These are phyloP conservation scores for Bos indicus DNA, from an alignment of 2,113 vertebrate genomes.

Conservation along the genomic window DNA sequence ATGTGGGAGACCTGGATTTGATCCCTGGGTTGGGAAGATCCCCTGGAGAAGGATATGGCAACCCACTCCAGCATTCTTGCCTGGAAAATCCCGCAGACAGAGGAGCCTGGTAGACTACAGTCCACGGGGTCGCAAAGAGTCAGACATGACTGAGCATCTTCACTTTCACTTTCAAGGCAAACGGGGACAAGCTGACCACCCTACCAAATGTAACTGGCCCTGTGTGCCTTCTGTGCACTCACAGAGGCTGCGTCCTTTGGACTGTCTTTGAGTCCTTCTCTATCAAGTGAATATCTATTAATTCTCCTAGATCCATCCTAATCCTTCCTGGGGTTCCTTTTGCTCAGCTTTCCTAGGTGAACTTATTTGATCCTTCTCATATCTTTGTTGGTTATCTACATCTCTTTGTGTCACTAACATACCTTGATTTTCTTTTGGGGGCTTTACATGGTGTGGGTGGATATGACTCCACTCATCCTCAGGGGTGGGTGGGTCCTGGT, in stretches of 20 bases:
- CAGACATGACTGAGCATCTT: not conserved
- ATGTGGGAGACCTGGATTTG: accelerated
- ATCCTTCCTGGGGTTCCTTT: not conserved
- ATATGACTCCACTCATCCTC: not conserved
- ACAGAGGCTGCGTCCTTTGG: not conserved
- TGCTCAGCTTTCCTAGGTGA: not conserved
- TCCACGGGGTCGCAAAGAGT: accelerated
- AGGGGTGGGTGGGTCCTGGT: not conserved
- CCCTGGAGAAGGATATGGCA: not conserved
- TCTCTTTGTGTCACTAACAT: not conserved
- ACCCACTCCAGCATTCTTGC: not conserved
- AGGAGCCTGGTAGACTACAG: not conserved
- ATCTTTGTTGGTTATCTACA: not conserved
- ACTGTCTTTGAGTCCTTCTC: not conserved
- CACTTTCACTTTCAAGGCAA: not conserved
- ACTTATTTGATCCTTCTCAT: not conserved
- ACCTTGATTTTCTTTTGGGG: not conserved
- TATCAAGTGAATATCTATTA: too few species aligned
- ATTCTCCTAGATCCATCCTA: too few species aligned
- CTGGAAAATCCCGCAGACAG: accelerated
- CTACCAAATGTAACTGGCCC: not conserved
- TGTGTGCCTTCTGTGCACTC: not conserved
- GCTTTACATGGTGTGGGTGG: not conserved
- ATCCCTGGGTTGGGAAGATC: not conserved
- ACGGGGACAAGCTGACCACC: not conserved